Evolutionary conservation across 2,888 invertebrate species (phyloP).

Genomic region (Watsonalla binaria): DNA sequence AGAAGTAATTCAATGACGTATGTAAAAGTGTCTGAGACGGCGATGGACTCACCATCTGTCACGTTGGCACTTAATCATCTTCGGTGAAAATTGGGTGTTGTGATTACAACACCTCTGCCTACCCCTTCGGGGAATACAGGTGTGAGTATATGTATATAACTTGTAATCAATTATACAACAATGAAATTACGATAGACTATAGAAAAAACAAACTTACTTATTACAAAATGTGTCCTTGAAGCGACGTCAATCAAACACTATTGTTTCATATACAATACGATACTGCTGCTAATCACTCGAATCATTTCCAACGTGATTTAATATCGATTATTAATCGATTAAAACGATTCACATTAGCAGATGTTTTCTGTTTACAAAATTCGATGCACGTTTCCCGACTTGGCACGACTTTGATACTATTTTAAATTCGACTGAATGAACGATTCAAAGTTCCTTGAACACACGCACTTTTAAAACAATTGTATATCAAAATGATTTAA

Average conservation of each 20-base stretch:
- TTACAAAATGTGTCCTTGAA: not conserved
- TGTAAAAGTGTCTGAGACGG: too few species aligned
- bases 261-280: not conserved
- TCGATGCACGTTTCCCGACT: constrained; percentile 2
- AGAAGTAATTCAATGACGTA: too few species aligned
- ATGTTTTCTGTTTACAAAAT: constrained; percentile 41
- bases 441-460: constrained; percentile 6
- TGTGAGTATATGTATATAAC: too few species aligned
- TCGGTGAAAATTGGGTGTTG: too few species aligned
- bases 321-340: not conserved
- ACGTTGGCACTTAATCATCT: too few species aligned
- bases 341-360: constrained; percentile 9
- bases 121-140: too few species aligned
- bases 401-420: not conserved
- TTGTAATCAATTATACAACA: too few species aligned
- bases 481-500: constrained; percentile 28
- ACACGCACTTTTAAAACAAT: constrained; percentile 15
- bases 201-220: not conserved
- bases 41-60: too few species aligned
- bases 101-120: too few species aligned
- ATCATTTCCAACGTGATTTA: not conserved
- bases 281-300: not conserved
- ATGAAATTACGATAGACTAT: too few species aligned
- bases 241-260: not conserved
- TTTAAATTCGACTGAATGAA: constrained; percentile 1